phyloP scores from a whole-genome alignment of 2,888 invertebrate genomes.

The Philopedon plagiatum region DNA sequence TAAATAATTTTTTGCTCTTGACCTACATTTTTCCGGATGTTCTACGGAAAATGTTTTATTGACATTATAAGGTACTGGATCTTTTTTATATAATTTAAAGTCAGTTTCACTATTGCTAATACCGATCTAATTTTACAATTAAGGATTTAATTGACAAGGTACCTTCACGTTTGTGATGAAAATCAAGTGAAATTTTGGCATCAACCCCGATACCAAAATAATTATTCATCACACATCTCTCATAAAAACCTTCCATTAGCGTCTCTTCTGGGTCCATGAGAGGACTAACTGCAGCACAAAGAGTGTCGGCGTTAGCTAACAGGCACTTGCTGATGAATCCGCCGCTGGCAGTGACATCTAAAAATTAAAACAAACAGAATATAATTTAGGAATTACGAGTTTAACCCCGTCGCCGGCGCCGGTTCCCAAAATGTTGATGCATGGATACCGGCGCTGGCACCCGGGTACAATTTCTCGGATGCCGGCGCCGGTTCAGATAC shows the following conservation, averaged over 20 bases:
- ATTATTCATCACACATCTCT: slow-evolving; percentile 98
- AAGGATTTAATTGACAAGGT: too few relatives aligned
- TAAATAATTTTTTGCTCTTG: slow-evolving; percentile 95
- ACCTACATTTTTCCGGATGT: slow-evolving; percentile 96
- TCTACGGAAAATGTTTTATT: too few relatives aligned
- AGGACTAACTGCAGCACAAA: slow-evolving; percentile 97
- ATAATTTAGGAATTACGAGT: too few relatives aligned
- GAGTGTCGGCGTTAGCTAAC: slow-evolving; percentile 94
- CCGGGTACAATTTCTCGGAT: too few relatives aligned
- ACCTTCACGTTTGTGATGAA: slow-evolving; percentile 92
- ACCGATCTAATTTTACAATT: too few relatives aligned
- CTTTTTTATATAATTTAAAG: too few relatives aligned
- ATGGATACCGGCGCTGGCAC: too few relatives aligned
- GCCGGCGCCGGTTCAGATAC: too few relatives aligned
- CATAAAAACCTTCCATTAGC: slow-evolving; percentile 89
- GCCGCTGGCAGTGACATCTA: slow-evolving; percentile 72
- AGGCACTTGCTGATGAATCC: slow-evolving; percentile 96
- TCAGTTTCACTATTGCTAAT: too few relatives aligned
- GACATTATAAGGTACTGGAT: too few relatives aligned
- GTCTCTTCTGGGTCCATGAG: slow-evolving; percentile 94
- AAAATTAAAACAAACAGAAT: slow-evolving; percentile 40
- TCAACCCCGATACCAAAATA: slow-evolving; percentile 99
- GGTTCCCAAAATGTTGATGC: too few relatives aligned
- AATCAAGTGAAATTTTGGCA: slow-evolving; percentile 96
- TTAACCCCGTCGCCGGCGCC: too few relatives aligned